Evolutionary conservation across 1,140 invertebrate species (phyloP), one percentile per base, ranked within the genome.

Genomic region (Halyomorpha halys): DNA sequence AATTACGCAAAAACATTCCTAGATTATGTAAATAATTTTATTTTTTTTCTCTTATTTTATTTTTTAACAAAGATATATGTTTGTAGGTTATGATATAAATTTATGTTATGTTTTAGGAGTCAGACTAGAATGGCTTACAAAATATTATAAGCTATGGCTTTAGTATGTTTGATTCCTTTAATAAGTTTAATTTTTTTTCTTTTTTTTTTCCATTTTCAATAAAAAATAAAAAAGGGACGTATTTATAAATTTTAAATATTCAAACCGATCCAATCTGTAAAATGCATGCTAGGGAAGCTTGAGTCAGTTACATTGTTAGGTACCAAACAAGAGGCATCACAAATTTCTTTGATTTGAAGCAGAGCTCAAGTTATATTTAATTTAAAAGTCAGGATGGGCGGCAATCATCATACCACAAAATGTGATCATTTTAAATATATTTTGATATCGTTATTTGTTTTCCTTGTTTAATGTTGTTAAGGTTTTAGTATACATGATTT

Each of bases 1-100:
- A 66, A 67, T 66, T 66, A 67, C 62, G 64, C 66, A 63, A 69
- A 56, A 56, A 69, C 68, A 69, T 69, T 69, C 68, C 68, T 69
- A 69, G 66, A 69, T 69, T 69, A 69, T 69, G 68, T 69, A 69
- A 19, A 69, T 69, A 69, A 63, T 60, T 39, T 39, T 39, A 39
- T 39, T 39, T 39, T 39, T 39, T 39, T 39, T 39, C 34, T 13
- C 13, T 39, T 39, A 68, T 65, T 67, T 65, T 69, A 62, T 69
- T 67, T 65, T 67, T 66, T 67, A 67, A 69, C 56, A 62, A 61
- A 63, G 53, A 25, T 66, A 69, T 67, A 66, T 67, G 68, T 67
- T 69, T 67, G 64, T 69, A 67, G 64, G 65, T 59, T 69, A 69
- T 64, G 67, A 66, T 69, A 66, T 60, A 65, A 69, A 56, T 61